Base-by-base conservation (phyloP, 2,113 vertebrate genomes). In the human region DNA sequence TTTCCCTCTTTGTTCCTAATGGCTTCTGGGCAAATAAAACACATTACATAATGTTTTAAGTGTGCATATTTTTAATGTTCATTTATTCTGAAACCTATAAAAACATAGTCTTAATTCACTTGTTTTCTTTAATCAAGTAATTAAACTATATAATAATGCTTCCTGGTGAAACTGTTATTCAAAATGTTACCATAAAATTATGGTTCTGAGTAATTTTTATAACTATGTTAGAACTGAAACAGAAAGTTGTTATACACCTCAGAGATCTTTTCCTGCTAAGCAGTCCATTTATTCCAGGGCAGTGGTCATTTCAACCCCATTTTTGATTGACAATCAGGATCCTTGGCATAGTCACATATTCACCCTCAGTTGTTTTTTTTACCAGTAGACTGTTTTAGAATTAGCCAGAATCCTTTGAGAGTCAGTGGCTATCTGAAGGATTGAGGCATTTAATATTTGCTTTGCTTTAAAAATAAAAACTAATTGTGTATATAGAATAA, bases 381-480 rank as follows among this genome's bases (percentile, higher is more conserved):
- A 57, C 50, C 22, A 30, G 16, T 90, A 86, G 22, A 40, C 50
- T 73, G 61, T 91, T 90, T 89, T 68, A 66, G 25, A 93, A 90
- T 82, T 84, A 89, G 20, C 3, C 16, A 94, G 50, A 93, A 94
- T 78, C 35, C 73, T 35, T 43, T 81, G 8, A 43, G 50, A 81
- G 5, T 35, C 83, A 87, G 76, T 90, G 32, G 64, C 23, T 84
- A 75, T 32, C 13, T 86, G 57, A 92, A 94, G 32, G 5, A 72
- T 90, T 89, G 16, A 30, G 50, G 12, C 2, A 38, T 75, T 88
- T 93, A 61, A 45, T 72, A 32, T 50, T 90, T 82, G n/a, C 86
- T 95, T 92, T 86, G 30, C 61, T 86, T 97, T 82, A 35, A 90
- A 95, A 68, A 38, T 48, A 75, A 93, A 96, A 88, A 2, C 9